These are phyloP conservation scores for Spondyliosoma cantharus DNA, from an alignment of 2,797 vertebrate genomes.

Conservation along the genomic window DNA sequence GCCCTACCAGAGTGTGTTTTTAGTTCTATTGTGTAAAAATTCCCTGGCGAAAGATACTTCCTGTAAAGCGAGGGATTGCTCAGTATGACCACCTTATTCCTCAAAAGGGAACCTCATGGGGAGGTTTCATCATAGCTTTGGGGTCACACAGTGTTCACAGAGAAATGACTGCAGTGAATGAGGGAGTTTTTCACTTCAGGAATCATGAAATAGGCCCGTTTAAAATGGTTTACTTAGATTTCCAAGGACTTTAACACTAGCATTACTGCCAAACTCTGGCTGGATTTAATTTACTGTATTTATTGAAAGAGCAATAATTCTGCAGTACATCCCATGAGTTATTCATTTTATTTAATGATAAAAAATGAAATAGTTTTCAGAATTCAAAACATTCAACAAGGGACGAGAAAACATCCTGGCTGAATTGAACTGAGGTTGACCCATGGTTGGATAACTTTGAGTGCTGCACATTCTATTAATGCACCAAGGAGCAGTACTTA, in stretches of 20 bases:
- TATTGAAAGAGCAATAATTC: conserved; percentile 4
- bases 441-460: conserved; percentile 13
- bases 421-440: conserved; percentile 14
- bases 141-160: conserved; percentile 62
- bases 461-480: conserved; percentile 28
- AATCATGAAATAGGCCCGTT: conserved; percentile 28
- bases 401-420: neutral
- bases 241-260: conserved; percentile 14
- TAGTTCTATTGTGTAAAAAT: conserved; percentile 63
- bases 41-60: conserved; percentile 65
- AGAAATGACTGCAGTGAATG: conserved; percentile 40
- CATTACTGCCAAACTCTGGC: neutral
- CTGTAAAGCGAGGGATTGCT: conserved; percentile 59
- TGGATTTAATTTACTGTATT: conserved; percentile 32
- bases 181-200: conserved; percentile 24
- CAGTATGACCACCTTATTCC: conserved; percentile 60
- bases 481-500: conserved; percentile 21
- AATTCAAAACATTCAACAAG: neutral
- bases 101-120: conserved; percentile 41
- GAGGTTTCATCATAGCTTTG: conserved; percentile 60
- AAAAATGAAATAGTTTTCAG: neutral
- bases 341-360: conserved; percentile 23
- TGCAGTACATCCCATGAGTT: neutral
- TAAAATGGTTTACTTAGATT: conserved; percentile 29
- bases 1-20: conserved; percentile 36